Evolutionary conservation across 1,140 invertebrate species (phyloP).

Genomic region (Nasonia giraulti): DNA sequence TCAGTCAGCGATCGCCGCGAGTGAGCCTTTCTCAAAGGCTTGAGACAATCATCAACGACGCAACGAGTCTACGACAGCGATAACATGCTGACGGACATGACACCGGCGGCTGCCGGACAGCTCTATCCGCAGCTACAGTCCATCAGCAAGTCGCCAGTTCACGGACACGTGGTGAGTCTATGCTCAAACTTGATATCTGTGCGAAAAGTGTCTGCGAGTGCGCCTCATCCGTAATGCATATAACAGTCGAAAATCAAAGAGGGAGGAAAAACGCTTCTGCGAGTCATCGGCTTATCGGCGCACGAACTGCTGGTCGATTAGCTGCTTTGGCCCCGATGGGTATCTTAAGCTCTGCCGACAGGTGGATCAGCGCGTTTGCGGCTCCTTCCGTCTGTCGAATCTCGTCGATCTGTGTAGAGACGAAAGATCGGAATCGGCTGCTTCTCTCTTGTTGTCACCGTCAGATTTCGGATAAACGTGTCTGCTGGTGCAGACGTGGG

Average conservation of each 20-base stretch:
- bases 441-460: background rate
- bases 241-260: background rate
- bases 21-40: background rate
- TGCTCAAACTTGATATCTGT: too few species aligned
- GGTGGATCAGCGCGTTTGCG: background rate
- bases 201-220: too few species aligned
- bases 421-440: background rate
- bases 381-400: background rate
- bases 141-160: constrained; percentile 71
- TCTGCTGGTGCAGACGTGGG: background rate
- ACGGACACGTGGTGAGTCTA: constrained; percentile 73
- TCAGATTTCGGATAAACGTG: background rate
- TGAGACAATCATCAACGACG: constrained; percentile 18
- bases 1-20: background rate
- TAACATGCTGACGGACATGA: constrained; percentile 73
- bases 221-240: too few species aligned
- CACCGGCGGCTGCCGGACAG: constrained; percentile 73
- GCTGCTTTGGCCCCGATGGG: constrained; percentile 47
- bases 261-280: background rate
- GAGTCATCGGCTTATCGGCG: background rate
- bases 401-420: background rate
- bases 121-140: constrained; percentile 73
- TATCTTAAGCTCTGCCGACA: constrained; percentile 62
- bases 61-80: background rate
- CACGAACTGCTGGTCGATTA: background rate